phyloP scores from a whole-genome alignment of 1,140 invertebrate genomes.

The Lethrus apterus region DNA sequence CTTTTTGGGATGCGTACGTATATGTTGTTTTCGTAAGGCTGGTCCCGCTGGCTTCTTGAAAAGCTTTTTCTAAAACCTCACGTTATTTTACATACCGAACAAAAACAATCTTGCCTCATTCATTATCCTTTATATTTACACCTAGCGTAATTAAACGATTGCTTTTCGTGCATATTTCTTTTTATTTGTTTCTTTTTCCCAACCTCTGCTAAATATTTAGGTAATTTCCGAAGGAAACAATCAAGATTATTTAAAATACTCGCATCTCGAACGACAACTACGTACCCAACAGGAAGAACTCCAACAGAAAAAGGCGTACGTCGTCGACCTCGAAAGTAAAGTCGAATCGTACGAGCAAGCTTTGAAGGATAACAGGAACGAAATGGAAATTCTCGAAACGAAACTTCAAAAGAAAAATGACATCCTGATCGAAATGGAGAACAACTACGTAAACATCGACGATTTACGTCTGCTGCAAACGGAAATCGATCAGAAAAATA shows the following conservation, averaged over 20 bases:
- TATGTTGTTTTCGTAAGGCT: slow-evolving; percentile 46
- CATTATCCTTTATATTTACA: slow-evolving; percentile 21
- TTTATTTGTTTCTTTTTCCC: slow-evolving; percentile 13
- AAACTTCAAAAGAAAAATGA: slow-evolving; percentile 26
- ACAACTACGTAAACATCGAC: slow-evolving; percentile 17
- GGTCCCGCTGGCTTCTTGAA: slow-evolving; percentile 81
- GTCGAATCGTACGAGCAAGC: slow-evolving; percentile 22
- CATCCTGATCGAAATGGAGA: slow-evolving; percentile 13
- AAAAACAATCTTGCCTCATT: slow-evolving; percentile 33
- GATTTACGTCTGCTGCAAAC: slow-evolving; percentile 18
- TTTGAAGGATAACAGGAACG: slow-evolving; percentile 22
- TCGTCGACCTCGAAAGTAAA: slow-evolving; percentile 24
- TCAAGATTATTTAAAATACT: slow-evolving; percentile 1
- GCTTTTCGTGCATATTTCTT: slow-evolving; percentile 4
- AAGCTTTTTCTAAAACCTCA: slow-evolving; percentile 72
- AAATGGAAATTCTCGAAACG: slow-evolving; percentile 25
- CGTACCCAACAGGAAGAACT: slow-evolving; percentile 15
- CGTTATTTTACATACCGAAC: slow-evolving; percentile 8
- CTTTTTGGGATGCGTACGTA: slow-evolving; percentile 21
- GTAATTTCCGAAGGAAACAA: slow-evolving; percentile 15
- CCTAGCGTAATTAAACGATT: background rate
- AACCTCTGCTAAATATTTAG: slow-evolving; percentile 17
- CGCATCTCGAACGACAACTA: slow-evolving; percentile 2
- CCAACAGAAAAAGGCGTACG: slow-evolving; percentile 20
- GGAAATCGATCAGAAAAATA: slow-evolving; percentile 26